Base-by-base conservation (phyloP, 1,140 invertebrate species). In the Oppia nitens region DNA sequence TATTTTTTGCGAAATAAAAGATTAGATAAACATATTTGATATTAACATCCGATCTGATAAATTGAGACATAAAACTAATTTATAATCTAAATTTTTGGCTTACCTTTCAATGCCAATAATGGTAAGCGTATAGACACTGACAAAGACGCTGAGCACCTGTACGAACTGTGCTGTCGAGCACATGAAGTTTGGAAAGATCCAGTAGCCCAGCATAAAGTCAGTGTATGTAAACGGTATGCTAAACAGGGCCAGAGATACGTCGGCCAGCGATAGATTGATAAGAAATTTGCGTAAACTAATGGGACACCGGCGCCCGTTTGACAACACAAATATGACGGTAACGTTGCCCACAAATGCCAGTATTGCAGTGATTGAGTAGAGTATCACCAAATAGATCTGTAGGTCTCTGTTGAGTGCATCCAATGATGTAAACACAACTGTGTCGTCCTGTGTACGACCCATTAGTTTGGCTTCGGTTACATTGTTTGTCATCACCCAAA, bases 171-270 rank as follows among this genome's bases (percentile, higher is more conserved):
- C 72, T 6, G 73, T 60, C 2, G 71, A 66, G 55, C 72, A 74
- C 57, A 73, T 71, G 54, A 62, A 64, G 0, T 67, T 69, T 3
- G 64, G 63, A 55, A 73, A 73, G 9, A 73, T 65, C 72, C 72
- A 73, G 4, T 68, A 59, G 25, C 71, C 70, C 9, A 72, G 63
- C 65, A 72, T 70, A 59, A 72, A 73, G 63, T 68, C 67, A 9
- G 71, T 72, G 58, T 73, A 73, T 2, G 72, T 72, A 64, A 74
- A 73, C 1, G 72, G 72, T 14, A 74, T 74, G 23, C 69, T 73
- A 60, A 74, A 73, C 0, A 69, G 61, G 0, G 72, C 70, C 72
- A 74, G 72, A 28, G 66, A 67, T 32, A 74, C 64, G 53, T 74
- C 72, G 20, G 71, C 69, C 14, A 72, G 62, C 0, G 72, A 70